Evolutionary conservation across 2,797 vertebrate species (phyloP).

Genomic region (Delichon dasypus): DNA sequence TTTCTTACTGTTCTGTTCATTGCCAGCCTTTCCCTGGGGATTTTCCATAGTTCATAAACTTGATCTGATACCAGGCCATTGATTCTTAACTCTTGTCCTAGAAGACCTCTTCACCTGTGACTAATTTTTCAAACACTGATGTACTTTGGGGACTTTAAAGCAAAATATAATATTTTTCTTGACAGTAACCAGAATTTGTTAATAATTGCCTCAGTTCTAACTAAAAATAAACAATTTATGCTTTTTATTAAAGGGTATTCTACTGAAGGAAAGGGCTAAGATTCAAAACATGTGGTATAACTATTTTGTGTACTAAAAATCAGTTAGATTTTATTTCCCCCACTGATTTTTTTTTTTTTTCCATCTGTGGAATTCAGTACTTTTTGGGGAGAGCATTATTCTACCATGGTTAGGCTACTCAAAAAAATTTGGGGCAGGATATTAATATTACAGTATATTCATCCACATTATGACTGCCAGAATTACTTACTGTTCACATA

Average conservation of each 20-base stretch:
- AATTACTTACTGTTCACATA: background rate
- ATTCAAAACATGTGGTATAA: background rate
- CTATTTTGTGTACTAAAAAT: background rate
- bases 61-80: background rate
- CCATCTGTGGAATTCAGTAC: background rate
- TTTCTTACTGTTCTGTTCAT: background rate
- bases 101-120: background rate
- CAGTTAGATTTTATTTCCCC: rapidly evolving
- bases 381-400: background rate
- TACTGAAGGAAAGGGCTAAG: background rate
- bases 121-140: background rate
- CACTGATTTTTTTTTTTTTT: background rate
- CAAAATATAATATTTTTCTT: background rate
- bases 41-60: background rate
- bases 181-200: background rate
- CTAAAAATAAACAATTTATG: background rate
- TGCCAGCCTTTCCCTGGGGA: background rate
- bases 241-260: background rate
- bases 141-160: background rate
- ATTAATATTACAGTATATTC: background rate
- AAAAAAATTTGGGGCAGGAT: background rate
- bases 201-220: background rate
- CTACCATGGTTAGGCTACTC: background rate
- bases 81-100: background rate
- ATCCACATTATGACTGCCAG: background rate